These are phyloP conservation scores for Hemicrepidius hirtus DNA, from an alignment of 2,888 invertebrate species.

Conservation along the genomic window DNA sequence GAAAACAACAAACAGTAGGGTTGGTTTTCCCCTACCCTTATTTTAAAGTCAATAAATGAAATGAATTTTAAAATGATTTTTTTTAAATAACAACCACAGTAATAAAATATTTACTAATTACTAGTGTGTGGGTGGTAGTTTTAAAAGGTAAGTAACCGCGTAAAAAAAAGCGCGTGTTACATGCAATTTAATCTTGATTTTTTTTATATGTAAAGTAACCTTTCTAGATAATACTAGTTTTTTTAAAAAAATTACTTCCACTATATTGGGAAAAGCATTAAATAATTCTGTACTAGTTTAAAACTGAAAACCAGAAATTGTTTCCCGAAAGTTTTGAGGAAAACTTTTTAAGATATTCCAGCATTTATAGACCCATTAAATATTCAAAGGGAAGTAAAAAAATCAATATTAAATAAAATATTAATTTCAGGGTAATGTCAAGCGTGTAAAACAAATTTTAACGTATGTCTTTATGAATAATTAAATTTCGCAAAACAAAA, in stretches of 20 bases:
- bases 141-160: constrained; percentile 19
- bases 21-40: too few species aligned
- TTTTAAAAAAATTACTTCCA: too few species aligned
- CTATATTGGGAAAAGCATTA: too few species aligned
- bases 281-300: too few species aligned
- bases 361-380: not conserved
- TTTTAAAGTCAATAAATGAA: too few species aligned
- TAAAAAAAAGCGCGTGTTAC: constrained; percentile 12
- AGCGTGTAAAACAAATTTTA: constrained; percentile 23
- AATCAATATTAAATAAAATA: constrained; percentile 36
- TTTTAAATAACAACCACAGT: too few species aligned
- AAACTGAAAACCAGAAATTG: not conserved
- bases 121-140: not conserved
- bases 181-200: constrained; percentile 14
- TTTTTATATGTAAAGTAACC: constrained; percentile 15
- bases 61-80: too few species aligned
- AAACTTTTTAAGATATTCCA: not conserved
- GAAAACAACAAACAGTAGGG: too few species aligned
- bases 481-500: not conserved
- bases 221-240: constrained; percentile 3
- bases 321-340: not conserved
- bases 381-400: constrained; percentile 23
- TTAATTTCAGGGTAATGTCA: constrained; percentile 12
- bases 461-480: constrained; percentile 15
- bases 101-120: too few species aligned